These are phyloP conservation scores for Noctua janthe DNA, from an alignment of 2,888 invertebrate genomes.

Conservation along the genomic window DNA sequence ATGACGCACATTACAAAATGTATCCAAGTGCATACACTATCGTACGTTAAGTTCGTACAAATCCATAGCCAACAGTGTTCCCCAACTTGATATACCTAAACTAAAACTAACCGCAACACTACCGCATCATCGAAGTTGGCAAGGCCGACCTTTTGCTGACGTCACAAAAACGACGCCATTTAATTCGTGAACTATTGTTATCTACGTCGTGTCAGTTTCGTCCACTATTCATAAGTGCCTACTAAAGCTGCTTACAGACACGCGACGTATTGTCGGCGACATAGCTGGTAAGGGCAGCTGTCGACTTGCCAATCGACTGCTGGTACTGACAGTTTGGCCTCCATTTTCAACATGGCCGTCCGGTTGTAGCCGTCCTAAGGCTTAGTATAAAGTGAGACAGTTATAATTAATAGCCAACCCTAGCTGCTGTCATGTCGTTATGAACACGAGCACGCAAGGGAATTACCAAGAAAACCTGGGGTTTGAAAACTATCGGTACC, in stretches of 20 bases:
- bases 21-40: neutral
- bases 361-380: slow-evolving; percentile 39
- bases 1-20: neutral
- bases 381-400: slow-evolving; percentile 69
- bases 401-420: slow-evolving; percentile 74
- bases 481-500: slow-evolving; percentile 54
- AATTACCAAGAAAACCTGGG: slow-evolving; percentile 64
- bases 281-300: neutral
- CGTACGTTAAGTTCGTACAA: slow-evolving; percentile 9
- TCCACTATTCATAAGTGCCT: slow-evolving; percentile 45
- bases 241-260: slow-evolving; percentile 20
- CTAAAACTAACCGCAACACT: slow-evolving; percentile 49
- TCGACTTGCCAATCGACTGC: slow-evolving; percentile 4
- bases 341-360: slow-evolving; percentile 10
- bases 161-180: slow-evolving; percentile 63
- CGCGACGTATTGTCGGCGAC: neutral
- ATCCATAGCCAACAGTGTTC: slow-evolving; percentile 23
- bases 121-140: slow-evolving; percentile 47
- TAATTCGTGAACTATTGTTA: slow-evolving; percentile 59
- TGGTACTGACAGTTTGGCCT: neutral
- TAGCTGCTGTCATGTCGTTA: slow-evolving; percentile 69
- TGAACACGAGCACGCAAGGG: slow-evolving; percentile 68
- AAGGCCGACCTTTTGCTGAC: slow-evolving; percentile 39
- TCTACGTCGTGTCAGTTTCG: slow-evolving; percentile 42
- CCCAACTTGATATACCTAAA: slow-evolving; percentile 38